Evolutionary conservation across 1,140 invertebrate genomes (phyloP).

Genomic region (Platyscapa corneri): DNA sequence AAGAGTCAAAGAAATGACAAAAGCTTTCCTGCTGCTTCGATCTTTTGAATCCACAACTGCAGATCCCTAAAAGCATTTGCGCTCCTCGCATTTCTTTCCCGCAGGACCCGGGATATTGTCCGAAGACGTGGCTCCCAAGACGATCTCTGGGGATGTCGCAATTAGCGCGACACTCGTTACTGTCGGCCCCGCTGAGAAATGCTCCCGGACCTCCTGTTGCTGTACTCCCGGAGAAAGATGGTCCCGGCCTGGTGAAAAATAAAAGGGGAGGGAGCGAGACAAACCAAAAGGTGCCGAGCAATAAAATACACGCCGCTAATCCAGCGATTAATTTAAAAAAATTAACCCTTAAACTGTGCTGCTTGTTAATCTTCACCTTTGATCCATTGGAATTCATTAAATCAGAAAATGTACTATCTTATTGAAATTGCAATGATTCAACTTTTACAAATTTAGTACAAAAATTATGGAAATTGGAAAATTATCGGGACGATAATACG

Average conservation of each 20-base stretch:
- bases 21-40: not conserved
- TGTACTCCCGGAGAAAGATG: not conserved
- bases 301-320: not conserved
- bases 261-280: not conserved
- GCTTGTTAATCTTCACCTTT: no score
- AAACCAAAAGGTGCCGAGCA: not conserved
- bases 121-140: not conserved
- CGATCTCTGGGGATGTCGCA: not conserved
- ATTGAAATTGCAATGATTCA: no score
- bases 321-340: slow-evolving; percentile 25
- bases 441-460: no score
- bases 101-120: no score
- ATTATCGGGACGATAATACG: no score
- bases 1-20: not conserved
- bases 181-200: not conserved
- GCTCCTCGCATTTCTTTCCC: not conserved
- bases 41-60: not conserved
- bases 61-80: not conserved
- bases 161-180: slow-evolving; percentile 40
- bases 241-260: not conserved
- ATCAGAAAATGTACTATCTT: no score
- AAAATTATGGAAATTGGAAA: no score
- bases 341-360: not conserved
- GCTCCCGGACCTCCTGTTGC: not conserved
- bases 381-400: no score